A percentile compares a stretch with the other conserved stretches of the same genome.
Evolutionary conservation across 1,140 invertebrate species (phyloP).

Genomic region (Drosophila tani): DNA sequence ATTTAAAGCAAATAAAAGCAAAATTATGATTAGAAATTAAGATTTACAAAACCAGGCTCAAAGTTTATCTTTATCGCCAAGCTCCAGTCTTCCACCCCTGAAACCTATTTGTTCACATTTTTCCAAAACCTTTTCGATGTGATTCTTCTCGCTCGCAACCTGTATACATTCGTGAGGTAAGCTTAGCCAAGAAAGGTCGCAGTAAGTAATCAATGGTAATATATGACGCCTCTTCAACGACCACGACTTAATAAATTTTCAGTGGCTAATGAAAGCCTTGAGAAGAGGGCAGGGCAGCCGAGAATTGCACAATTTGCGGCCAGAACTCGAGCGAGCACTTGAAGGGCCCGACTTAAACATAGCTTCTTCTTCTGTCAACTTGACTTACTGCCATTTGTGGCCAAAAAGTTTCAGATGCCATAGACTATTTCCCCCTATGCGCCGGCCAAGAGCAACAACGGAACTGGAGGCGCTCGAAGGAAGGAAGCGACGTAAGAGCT

Average conservation of each 20-base stretch:
- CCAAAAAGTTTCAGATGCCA: constrained; percentile 64
- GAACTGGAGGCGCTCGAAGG: constrained; percentile 17
- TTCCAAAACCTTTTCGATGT: constrained; percentile 65
- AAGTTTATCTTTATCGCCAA: constrained; percentile 1
- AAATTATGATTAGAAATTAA: background rate
- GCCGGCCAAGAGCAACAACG: constrained; percentile 46
- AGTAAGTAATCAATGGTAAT: constrained; percentile 64
- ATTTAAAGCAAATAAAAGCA: background rate
- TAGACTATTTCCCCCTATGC: constrained; percentile 43
- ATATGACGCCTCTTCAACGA: constrained; percentile 27
- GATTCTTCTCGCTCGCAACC: constrained; percentile 81
- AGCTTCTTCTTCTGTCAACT: constrained; percentile 53
- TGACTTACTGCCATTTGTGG: constrained; percentile 65
- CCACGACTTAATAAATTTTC: constrained; percentile 45
- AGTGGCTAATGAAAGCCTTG: constrained; percentile 37
- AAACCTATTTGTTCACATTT: constrained; percentile 1
- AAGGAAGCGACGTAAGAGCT: constrained; percentile 42
- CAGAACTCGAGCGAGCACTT: constrained; percentile 45
- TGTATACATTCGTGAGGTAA: constrained; percentile 76
- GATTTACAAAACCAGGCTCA: constrained; percentile 53
- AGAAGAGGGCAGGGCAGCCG: constrained; percentile 9
- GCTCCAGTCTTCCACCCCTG: constrained; percentile 75
- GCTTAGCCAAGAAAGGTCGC: constrained; percentile 44
- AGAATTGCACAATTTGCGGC: constrained; percentile 45
- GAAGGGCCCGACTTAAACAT: constrained; percentile 38